Evolutionary conservation across 2,888 invertebrate species (phyloP).

Genomic region (Oscheius sp.): DNA sequence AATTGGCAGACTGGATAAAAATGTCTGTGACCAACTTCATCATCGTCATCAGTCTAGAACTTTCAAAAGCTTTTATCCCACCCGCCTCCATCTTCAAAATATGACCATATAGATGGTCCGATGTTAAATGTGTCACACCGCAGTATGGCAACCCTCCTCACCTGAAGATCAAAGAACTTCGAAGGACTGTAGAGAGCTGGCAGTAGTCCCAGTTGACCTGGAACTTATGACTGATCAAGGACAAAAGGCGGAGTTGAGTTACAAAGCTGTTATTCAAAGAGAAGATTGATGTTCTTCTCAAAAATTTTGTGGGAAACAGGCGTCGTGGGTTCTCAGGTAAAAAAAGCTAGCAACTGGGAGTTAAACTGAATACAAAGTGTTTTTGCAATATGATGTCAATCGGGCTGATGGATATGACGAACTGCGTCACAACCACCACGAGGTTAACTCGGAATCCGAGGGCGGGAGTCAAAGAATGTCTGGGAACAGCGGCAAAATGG

Average conservation of each 20-base stretch:
- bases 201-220: too few species aligned
- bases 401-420: constrained; percentile 17
- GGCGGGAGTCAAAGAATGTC: background rate
- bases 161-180: too few species aligned
- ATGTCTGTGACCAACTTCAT: too few species aligned
- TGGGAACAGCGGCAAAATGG: background rate
- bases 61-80: too few species aligned
- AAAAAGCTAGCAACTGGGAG: background rate
- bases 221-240: too few species aligned
- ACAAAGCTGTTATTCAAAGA: constrained; percentile 15
- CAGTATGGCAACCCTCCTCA: too few species aligned
- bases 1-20: too few species aligned
- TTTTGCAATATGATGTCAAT: constrained; percentile 31
- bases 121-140: too few species aligned
- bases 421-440: constrained; percentile 24
- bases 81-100: too few species aligned
- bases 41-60: too few species aligned
- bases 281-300: constrained; percentile 7
- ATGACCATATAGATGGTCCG: too few species aligned
- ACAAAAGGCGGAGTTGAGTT: background rate
- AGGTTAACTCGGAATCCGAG: background rate
- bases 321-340: background rate
- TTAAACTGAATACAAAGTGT: constrained; percentile 17
- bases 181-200: too few species aligned
- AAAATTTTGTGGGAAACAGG: background rate